Conservation (phyloP, 2,797 vertebrate genomes). For the Austrolebias charrua region DNA sequence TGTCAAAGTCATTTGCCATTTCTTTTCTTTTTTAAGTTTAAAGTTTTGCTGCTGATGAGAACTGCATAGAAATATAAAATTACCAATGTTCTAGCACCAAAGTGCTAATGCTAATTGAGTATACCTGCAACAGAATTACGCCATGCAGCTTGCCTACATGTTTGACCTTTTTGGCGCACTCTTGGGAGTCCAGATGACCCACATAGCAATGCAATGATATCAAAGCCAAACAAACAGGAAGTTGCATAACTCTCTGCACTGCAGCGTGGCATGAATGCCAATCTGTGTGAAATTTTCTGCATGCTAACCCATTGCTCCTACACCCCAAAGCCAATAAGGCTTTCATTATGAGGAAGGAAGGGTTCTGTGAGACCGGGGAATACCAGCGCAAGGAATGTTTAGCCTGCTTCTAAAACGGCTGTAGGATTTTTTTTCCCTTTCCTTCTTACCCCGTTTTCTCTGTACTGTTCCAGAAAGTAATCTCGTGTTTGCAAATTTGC, state of each 20-base stretch:
- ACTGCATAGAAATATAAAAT: no score
- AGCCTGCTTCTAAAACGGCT: constrained; percentile 63
- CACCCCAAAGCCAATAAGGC: constrained; percentile 61
- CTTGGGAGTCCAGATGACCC: constrained; percentile 33
- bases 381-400: constrained; percentile 42
- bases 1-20: constrained; percentile 48
- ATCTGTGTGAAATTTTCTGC: constrained; percentile 59
- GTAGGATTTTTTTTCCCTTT: constrained; percentile 29
- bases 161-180: constrained; percentile 43
- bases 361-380: constrained; percentile 52
- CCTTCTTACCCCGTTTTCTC: constrained; percentile 3
- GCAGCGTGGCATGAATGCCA: constrained; percentile 17
- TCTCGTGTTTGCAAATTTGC: constrained; percentile 65
- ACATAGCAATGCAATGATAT: constrained; percentile 43
- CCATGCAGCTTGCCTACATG: constrained; percentile 15
- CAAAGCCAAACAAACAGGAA: constrained; percentile 65
- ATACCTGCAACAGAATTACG: no score
- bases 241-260: constrained; percentile 48
- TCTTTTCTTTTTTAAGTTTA: neutral
- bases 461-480: constrained; percentile 70
- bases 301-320: constrained; percentile 49
- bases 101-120: no score
- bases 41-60: constrained; percentile 26
- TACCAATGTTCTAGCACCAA: no score
- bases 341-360: constrained; percentile 54